Base-by-base conservation (phyloP, 2,113 vertebrate species). In the Colinus virginianus region DNA sequence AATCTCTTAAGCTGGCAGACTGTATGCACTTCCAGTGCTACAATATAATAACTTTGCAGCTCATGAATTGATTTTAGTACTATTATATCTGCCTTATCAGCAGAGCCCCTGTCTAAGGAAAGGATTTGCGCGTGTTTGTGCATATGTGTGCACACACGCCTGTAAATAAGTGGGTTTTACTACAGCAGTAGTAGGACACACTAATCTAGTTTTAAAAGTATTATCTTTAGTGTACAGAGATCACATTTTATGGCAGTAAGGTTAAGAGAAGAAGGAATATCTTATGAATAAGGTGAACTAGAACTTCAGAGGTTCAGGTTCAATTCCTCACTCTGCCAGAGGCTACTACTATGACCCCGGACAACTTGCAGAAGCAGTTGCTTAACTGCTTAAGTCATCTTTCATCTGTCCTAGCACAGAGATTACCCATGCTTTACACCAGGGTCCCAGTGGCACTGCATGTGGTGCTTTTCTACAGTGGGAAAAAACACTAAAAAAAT, bases 1-100 rank as follows among this genome's bases (percentile, higher is more conserved):
- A 94, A 75, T 78, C 72, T 62, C 84, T 75, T 80, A 67, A 87
- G 72, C 51, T 84, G 82, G 55, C 42, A 85, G 68, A 96, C 3
- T 36, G 74, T 91, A 56, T 40, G 64, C 40, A 63, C 79, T 86
- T 80, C 89, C 89, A 94, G 85, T 56, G 61, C 87, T 78, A 71
- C 76, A 87, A 61, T 40, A 91, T 86, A 95, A 88, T 77, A 94
- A 94, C 61, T 92, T n/a, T 71, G 90, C 75, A 88, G 85, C 56
- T 90, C 51, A 28, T 61, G 85, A 91, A 93, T 86, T 96, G 84
- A 94, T 95, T 94, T 94, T 25, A 71, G 82, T 42, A 58, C 62
- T 91, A 45, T 86, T 93, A 91, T 9, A 53, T 53, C 48, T 90
- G 78, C 82, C 66, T 91, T 91, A 94, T 89, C 93, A 88, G 79